phyloP scores from a whole-genome alignment of 2,113 vertebrate genomes.

The Passer domesticus region DNA sequence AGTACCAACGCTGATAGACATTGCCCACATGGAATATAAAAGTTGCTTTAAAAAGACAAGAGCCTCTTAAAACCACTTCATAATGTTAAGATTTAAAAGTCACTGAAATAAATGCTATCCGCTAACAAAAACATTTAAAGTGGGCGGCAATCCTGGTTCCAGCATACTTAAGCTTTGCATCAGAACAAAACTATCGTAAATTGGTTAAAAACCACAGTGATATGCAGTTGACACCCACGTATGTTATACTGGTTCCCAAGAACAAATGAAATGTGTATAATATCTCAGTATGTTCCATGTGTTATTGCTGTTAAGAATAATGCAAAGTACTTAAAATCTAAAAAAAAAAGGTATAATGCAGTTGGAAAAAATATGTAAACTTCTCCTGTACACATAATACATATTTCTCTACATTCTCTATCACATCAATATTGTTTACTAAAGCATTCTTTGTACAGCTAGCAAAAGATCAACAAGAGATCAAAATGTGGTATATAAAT shows the following conservation, averaged over 20 bases:
- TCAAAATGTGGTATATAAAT: not conserved
- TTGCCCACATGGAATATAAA: not conserved
- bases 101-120: conserved; percentile 34
- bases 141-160: conserved; percentile 36
- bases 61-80: conserved; percentile 8
- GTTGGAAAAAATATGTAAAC: not conserved
- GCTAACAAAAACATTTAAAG: conserved; percentile 47
- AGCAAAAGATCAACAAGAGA: not conserved
- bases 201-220: conserved; percentile 50
- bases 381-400: not conserved
- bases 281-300: not conserved
- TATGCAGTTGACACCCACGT: conserved; percentile 33
- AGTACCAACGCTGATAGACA: not conserved
- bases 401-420: not conserved
- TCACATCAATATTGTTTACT: not conserved
- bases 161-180: conserved; percentile 35
- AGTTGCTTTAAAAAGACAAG: conserved; percentile 14
- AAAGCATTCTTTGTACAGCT: not conserved
- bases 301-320: conserved; percentile 18
- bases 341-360: not conserved
- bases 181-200: conserved; percentile 54
- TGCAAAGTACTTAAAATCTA: not conserved
- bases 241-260: conserved; percentile 32
- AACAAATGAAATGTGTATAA: conserved; percentile 36
- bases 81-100: not conserved